These are phyloP conservation scores for Phorcus lineatus DNA, from an alignment of 2,888 invertebrate species.

Conservation along the genomic window DNA sequence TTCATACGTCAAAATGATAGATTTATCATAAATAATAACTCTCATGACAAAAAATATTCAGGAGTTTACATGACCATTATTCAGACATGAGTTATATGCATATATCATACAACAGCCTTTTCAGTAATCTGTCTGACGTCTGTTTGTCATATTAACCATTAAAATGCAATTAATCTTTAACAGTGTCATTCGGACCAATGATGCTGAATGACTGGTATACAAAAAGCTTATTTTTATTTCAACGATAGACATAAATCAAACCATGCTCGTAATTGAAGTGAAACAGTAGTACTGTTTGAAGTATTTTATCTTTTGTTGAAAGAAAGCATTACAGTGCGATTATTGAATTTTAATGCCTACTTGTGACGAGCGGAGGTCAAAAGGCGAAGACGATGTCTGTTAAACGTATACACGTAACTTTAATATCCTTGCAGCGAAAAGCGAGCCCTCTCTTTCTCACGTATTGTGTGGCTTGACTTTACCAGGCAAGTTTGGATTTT, in stretches of 20 bases:
- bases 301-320: background rate
- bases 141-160: background rate
- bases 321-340: background rate
- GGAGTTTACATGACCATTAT: too few relatives aligned
- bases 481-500: background rate
- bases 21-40: too few relatives aligned
- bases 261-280: background rate
- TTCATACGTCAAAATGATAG: too few relatives aligned
- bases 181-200: background rate
- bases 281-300: background rate
- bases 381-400: background rate
- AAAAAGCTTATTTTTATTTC: background rate
- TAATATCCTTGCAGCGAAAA: background rate
- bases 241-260: background rate
- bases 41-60: too few relatives aligned
- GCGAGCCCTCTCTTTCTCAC: background rate
- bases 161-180: slow-evolving; percentile 1
- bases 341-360: slow-evolving; percentile 7
- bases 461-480: background rate
- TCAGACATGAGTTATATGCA: too few relatives aligned
- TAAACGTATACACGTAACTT: background rate
- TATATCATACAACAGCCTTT: too few relatives aligned
- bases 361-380: background rate
- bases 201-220: background rate
- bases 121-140: too few relatives aligned